Base-by-base conservation (phyloP, 2,888 invertebrate species). In the Cephus runcator region DNA sequence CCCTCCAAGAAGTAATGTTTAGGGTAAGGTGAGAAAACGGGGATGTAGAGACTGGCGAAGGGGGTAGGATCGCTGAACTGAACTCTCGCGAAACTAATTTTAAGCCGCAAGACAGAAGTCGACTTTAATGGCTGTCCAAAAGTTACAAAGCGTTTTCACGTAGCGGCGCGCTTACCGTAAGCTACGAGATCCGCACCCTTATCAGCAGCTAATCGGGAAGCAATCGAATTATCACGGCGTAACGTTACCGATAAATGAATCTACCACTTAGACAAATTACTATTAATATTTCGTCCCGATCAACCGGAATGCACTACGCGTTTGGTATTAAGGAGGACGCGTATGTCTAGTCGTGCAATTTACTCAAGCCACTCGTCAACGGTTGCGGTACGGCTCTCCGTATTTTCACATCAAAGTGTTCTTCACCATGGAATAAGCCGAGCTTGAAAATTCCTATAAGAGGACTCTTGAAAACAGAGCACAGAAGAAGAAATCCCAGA, bases 81-180 rank as follows among this genome's bases (percentile, higher is more conserved):
- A 87, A 86, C 86, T 87, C 82, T 82, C 77, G 84, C 79, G 84
- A 87, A 88, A 89, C 85, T 88, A 88, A 89, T 88, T 89, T 87
- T 84, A 84, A 87, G 83, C 87, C 85, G 81, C 87, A 85, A 86
- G 86, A 86, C 85, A 85, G 83, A 85, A 86, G 88, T 87, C 84
- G 83, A 85, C 85, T 86, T 86, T 88, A 88, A 87, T 86, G 86
- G 86, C 85, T 85, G 85, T 87, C 86, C 85, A 87, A 88, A 87
- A 88, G 86, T 88, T 87, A 82, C 80, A 78, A 71, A 71, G 31
- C 71, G 71, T 71, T 71, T 71, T 71, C 71, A 23, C 56, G 23
- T 56, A 56, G 56, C 56, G 56, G 23, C 9, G 56, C 56, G 56
- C 23, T 56, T 56, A 56, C 15, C 56, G 56, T 15, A 23, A 56